phyloP scores from a whole-genome alignment of 2,888 invertebrate species.

The Tipula helvola region DNA sequence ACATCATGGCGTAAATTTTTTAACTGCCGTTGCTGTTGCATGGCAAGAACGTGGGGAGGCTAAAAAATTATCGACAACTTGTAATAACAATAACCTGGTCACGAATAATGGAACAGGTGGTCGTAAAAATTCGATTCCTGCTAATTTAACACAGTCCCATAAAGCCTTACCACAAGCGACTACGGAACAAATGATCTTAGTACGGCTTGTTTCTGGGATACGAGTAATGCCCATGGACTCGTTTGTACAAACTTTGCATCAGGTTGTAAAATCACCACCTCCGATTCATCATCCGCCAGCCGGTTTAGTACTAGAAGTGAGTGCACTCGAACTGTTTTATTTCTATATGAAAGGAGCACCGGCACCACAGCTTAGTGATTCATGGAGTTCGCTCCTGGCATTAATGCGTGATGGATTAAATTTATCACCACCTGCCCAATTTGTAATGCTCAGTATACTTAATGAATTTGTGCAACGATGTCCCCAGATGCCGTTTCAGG shows the following conservation, averaged over 20 bases:
- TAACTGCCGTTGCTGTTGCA: constrained; percentile 72
- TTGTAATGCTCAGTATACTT: constrained; percentile 62
- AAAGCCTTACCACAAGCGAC: constrained; percentile 43
- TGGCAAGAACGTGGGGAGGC: constrained; percentile 62
- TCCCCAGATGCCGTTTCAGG: constrained; percentile 53
- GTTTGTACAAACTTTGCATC: constrained; percentile 66
- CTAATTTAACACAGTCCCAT: constrained; percentile 22
- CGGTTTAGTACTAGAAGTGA: constrained; percentile 61
- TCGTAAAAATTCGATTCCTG: not conserved
- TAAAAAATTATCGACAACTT: constrained; percentile 36
- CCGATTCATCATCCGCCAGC: constrained; percentile 41
- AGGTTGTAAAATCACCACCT: constrained; percentile 68
- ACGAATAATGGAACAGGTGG: not conserved
- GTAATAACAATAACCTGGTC: constrained; percentile 14
- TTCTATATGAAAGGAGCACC: constrained; percentile 57
- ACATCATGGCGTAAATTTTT: constrained; percentile 66
- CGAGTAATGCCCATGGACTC: constrained; percentile 75
- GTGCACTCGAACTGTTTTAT: constrained; percentile 69
- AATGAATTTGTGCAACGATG: constrained; percentile 75
- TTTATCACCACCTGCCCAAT: constrained; percentile 63
- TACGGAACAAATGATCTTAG: constrained; percentile 58
- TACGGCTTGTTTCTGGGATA: constrained; percentile 66
- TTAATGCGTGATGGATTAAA: constrained; percentile 62
- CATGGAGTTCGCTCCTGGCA: constrained; percentile 64
- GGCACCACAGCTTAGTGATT: constrained; percentile 56